Conservation (phyloP, 1,140 invertebrate species). For the Bicyclus anynana region DNA sequence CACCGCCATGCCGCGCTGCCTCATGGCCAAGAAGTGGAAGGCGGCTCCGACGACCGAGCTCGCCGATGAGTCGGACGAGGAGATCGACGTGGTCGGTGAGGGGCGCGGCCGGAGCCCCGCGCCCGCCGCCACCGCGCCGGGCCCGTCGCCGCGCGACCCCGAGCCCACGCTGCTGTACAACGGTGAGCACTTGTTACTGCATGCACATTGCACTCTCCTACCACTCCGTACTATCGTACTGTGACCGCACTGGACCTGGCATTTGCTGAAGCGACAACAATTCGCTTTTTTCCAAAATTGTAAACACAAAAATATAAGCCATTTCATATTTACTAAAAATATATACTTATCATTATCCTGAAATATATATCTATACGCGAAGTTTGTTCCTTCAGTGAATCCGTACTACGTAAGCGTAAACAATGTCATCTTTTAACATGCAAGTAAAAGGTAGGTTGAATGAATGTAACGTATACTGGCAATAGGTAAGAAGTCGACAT, state of each 20-base stretch:
- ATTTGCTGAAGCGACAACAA: background rate
- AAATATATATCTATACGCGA: too few species aligned
- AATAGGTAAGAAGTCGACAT: too few species aligned
- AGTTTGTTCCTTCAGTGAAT: too few species aligned
- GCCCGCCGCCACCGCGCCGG: conserved; percentile 70
- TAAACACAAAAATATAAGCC: too few species aligned
- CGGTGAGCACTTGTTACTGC: conserved; percentile 53
- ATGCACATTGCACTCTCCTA: background rate
- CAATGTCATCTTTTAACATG: too few species aligned
- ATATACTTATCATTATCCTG: too few species aligned
- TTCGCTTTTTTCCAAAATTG: background rate
- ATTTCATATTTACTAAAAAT: too few species aligned
- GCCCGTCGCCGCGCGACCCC: conserved; percentile 66
- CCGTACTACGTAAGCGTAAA: too few species aligned
- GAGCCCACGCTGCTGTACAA: conserved; percentile 74
- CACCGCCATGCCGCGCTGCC: conserved; percentile 87
- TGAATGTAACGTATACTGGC: too few species aligned
- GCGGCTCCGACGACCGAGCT: conserved; percentile 87
- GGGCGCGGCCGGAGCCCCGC: conserved; percentile 76
- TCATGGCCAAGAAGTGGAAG: conserved; percentile 95
- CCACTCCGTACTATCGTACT: too few species aligned
- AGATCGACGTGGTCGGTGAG: conserved; percentile 87
- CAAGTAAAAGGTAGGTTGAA: too few species aligned
- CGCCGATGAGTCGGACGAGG: conserved; percentile 86
- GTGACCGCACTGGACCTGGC: too few species aligned